Conservation (phyloP, 2,797 vertebrate genomes). For the Melanotaenia maccullochi region DNA sequence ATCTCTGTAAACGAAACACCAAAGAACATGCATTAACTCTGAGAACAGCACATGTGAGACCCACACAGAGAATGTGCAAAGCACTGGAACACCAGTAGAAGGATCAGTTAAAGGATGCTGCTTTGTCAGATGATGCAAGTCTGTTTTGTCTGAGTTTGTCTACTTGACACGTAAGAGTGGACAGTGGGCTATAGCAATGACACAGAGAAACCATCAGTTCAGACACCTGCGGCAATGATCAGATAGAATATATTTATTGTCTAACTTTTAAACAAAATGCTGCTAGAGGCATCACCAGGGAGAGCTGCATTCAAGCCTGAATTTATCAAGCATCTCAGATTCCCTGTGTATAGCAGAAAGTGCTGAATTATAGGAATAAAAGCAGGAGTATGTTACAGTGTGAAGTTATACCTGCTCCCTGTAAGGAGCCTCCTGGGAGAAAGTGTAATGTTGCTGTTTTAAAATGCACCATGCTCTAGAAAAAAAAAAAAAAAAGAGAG, state of each 20-base stretch:
- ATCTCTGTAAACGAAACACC: conserved; percentile 69
- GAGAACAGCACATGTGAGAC: conserved; percentile 22
- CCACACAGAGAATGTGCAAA: conserved; percentile 11
- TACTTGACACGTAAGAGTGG: conserved; percentile 57
- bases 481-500: background rate
- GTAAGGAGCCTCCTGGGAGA: conserved; percentile 24
- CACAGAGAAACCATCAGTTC: conserved; percentile 40
- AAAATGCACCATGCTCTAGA: background rate
- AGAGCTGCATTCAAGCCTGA: background rate
- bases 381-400: conserved; percentile 3
- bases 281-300: background rate
- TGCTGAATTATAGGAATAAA: conserved; percentile 15
- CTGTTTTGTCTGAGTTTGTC: conserved; percentile 60
- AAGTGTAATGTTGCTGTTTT: conserved; percentile 10
- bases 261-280: conserved; percentile 18
- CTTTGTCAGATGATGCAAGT: conserved; percentile 63
- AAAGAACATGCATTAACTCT: conserved; percentile 59
- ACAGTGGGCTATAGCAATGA: conserved; percentile 49
- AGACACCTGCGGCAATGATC: conserved; percentile 49
- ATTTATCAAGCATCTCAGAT: conserved; percentile 26
- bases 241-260: conserved; percentile 49
- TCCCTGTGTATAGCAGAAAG: conserved; percentile 14
- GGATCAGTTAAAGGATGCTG: conserved; percentile 62
- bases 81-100: conserved; percentile 52
- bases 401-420: conserved; percentile 6